Conservation (phyloP, 2,797 vertebrate genomes). For the Eutrigla gurnardus region DNA sequence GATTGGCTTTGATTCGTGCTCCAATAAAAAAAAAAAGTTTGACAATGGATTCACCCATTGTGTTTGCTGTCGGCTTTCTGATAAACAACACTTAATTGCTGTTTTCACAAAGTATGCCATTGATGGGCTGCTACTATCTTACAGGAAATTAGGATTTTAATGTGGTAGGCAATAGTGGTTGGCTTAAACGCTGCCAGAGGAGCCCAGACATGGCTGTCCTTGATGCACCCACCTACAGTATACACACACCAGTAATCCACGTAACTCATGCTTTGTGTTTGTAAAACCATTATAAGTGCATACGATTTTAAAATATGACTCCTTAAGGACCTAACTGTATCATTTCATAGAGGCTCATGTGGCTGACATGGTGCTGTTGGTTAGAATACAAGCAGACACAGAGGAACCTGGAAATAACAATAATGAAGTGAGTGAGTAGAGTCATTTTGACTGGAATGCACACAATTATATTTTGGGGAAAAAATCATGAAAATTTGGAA, state of each 20-base stretch:
- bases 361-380: conserved; percentile 6
- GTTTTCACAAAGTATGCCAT: not conserved
- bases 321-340: conserved; percentile 5
- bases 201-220: conserved; percentile 34
- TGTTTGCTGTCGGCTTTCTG: not conserved
- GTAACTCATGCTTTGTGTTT: not conserved
- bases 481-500: conserved; percentile 45
- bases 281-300: conserved; percentile 4
- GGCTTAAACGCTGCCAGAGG: conserved; percentile 10
- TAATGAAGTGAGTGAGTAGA: conserved; percentile 29
- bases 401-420: conserved; percentile 26
- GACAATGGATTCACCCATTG: not conserved
- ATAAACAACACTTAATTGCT: not conserved
- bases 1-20: not conserved
- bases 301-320: not conserved
- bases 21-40: conserved; percentile 5
- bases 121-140: not conserved
- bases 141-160: not conserved
- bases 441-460: conserved; percentile 43
- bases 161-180: not conserved
- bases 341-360: conserved; percentile 17
- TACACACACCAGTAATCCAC: conserved; percentile 3
- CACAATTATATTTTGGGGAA: conserved; percentile 33
- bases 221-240: conserved; percentile 28
- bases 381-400: conserved; percentile 42